These are phyloP conservation scores for Pagetopsis macropterus DNA, from an alignment of 2,797 vertebrate species.

Conservation along the genomic window DNA sequence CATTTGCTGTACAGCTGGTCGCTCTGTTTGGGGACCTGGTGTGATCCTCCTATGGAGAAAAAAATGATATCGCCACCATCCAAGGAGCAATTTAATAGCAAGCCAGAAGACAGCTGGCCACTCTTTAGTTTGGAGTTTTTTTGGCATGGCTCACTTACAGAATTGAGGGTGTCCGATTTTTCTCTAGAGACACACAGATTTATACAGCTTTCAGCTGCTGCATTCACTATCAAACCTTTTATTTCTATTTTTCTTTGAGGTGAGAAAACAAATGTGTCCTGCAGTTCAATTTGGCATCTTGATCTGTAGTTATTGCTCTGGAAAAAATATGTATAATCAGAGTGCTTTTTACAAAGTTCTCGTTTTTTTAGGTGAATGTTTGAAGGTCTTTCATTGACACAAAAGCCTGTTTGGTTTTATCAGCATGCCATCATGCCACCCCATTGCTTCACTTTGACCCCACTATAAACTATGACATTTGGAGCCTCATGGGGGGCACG, in stretches of 20 bases:
- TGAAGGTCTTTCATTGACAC: constrained; percentile 84
- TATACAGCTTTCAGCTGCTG: constrained; percentile 84
- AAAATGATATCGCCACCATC: constrained; percentile 87
- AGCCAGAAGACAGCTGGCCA: constrained; percentile 88
- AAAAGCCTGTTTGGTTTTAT: constrained; percentile 82
- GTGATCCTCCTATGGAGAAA: constrained; percentile 95
- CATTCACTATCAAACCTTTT: constrained; percentile 77
- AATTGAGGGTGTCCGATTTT: constrained; percentile 86
- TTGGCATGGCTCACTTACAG: constrained; percentile 86
- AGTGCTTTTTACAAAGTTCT: constrained; percentile 51
- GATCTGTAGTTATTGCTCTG: constrained; percentile 35
- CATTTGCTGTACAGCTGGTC: constrained; percentile 97
- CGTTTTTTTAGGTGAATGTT: constrained; percentile 65
- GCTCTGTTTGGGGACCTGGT: constrained; percentile 96
- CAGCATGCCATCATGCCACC: constrained; percentile 80
- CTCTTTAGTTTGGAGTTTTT: constrained; percentile 89
- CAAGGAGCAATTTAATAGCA: constrained; percentile 88
- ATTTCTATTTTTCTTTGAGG: constrained; percentile 71
- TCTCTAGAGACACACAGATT: constrained; percentile 83
- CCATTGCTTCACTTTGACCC: constrained; percentile 85
- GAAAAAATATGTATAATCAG: constrained; percentile 46
- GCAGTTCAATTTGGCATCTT: constrained; percentile 37
- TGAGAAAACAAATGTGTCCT: constrained; percentile 51
- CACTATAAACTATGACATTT: constrained; percentile 85
- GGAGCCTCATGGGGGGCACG: constrained; percentile 78